Evolutionary conservation across 2,888 invertebrate species (phyloP), one percentile per base, ranked within the genome.

Genomic region (Hydropsyche betteni): DNA sequence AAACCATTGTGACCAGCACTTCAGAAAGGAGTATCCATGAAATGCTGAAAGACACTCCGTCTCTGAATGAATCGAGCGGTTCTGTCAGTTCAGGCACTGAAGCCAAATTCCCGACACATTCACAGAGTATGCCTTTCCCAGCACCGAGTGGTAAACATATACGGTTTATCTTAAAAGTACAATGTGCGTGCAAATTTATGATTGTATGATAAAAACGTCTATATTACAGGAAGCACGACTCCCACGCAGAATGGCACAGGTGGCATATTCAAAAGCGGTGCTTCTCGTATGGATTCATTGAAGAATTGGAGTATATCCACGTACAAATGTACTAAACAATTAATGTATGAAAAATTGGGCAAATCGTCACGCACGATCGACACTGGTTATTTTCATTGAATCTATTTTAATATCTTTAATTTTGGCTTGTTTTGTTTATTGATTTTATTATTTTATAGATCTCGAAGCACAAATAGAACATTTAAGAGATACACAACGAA

Each of bases 301-400:
- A 96, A 94, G 84, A 96, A 94, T 83, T 99, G 99, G 99, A 96
- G 98, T 79, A 95, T 99, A 83, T 97, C 97, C 77, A 98, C 98
- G 0, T 99, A 97, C 85, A 99, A 98, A 86, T 99, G 98, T 84
- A 99, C 99, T 5, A 94, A 96, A 82, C 99, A 99, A 84, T 90
- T 98, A 77, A 92, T 99, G 86, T 94, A 97, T 81, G 99, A 99
- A 84, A 97, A 96, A 83, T 89, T 99, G 75, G 99, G 99, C 16
- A 99, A 97, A 87, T 93, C 94, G 64, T 94, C 95, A 7, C 89
- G 96, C 77, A 96, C 96, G 61, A 93, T 96, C 70, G 96, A 96
- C 83, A 92, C 95, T 80, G 93, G 93, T 93, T n/a, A 55, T 55
- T 14, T 55, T 14, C 55, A 12, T 55, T 55, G 6, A 10, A 55